Percentiles rank a stretch among this genome's conserved stretches.
These are phyloP conservation scores for Morus bassanus DNA, from an alignment of 2,797 vertebrate genomes.

Conservation along the genomic window DNA sequence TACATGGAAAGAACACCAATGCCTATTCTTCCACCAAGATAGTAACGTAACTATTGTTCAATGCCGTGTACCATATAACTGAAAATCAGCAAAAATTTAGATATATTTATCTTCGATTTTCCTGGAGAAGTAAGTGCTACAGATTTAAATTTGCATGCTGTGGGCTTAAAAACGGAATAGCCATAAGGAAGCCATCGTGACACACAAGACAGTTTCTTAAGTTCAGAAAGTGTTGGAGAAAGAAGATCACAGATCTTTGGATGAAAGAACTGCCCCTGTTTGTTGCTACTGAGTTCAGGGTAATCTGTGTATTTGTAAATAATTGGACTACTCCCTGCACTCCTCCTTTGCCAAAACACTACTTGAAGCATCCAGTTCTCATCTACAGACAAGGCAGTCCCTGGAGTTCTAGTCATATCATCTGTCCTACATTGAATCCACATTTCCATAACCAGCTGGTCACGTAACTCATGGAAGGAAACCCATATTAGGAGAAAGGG, in stretches of 20 bases:
- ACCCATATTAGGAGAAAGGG: not conserved
- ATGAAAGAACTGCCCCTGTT: not conserved
- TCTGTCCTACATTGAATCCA: not conserved
- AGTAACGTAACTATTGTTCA: not conserved
- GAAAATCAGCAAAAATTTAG: not conserved
- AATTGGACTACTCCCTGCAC: not conserved
- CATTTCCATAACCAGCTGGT: not conserved
- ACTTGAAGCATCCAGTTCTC: not conserved
- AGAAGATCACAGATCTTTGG: not conserved
- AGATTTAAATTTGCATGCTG: not conserved
- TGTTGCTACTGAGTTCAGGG: not conserved
- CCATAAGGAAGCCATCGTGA: not conserved
- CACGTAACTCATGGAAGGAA: not conserved
- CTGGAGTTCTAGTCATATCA: not conserved
- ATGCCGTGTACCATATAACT: not conserved
- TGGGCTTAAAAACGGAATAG: not conserved
- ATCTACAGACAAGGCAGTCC: not conserved
- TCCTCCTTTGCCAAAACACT: not conserved
- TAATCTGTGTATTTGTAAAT: not conserved
- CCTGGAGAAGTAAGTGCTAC: not conserved
- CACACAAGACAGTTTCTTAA: accelerated
- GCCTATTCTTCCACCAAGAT: not conserved
- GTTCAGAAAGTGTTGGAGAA: not conserved
- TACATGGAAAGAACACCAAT: not conserved
- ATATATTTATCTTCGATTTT: not conserved